phyloP scores from a whole-genome alignment of 2,113 vertebrate species.

The Urocitellus parryii region DNA sequence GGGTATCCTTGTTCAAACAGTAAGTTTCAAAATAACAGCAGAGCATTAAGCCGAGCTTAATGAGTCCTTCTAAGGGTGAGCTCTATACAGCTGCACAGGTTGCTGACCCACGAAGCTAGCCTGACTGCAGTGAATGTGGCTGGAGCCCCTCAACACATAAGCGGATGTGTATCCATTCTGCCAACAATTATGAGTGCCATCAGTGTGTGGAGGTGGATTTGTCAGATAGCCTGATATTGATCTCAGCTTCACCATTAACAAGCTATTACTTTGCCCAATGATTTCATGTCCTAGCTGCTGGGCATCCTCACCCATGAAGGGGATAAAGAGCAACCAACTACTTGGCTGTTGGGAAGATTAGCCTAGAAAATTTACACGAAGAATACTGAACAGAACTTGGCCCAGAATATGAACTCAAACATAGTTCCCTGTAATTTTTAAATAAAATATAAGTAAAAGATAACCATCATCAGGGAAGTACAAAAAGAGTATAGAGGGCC shows the following conservation, averaged over 20 bases:
- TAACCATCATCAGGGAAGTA: neutral
- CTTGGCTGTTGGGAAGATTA: neutral
- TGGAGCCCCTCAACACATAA: neutral
- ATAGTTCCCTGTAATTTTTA: neutral
- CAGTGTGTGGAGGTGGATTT: neutral
- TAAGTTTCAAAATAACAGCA: neutral
- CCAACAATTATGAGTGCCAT: neutral
- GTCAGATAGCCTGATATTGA: neutral
- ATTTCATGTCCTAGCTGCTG: neutral
- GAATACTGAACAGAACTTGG: neutral
- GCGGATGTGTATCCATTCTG: accelerated
- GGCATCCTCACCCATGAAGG: neutral
- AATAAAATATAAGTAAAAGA: neutral
- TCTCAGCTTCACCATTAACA: neutral
- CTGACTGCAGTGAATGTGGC: no score
- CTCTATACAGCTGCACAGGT: neutral
- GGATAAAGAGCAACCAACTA: neutral
- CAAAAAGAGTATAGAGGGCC: neutral
- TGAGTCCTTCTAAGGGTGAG: neutral
- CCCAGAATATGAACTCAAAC: neutral
- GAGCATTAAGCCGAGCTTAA: neutral
- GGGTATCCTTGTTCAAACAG: neutral
- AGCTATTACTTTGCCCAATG: neutral
- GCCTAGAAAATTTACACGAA: neutral
- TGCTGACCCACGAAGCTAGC: neutral